phyloP scores from a whole-genome alignment of 2,797 vertebrate genomes.

The Spondyliosoma cantharus region DNA sequence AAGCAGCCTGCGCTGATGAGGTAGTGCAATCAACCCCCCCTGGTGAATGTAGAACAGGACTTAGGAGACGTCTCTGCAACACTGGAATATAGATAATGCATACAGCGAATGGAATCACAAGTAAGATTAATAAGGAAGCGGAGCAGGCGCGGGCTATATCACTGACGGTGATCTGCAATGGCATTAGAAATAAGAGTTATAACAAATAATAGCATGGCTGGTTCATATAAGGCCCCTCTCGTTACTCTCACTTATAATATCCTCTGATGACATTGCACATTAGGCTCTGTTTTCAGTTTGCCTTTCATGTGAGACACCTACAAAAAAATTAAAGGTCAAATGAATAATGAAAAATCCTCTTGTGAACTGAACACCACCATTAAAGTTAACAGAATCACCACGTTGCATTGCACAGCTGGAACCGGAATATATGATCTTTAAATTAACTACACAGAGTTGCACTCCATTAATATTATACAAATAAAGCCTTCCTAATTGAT shows the following conservation, averaged over 20 bases:
- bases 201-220: not conserved
- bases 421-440: slow-evolving; percentile 73
- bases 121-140: slow-evolving; percentile 35
- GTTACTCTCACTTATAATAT: slow-evolving; percentile 6
- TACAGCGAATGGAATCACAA: slow-evolving; percentile 28
- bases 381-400: slow-evolving; percentile 22
- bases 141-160: slow-evolving; percentile 8
- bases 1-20: slow-evolving; percentile 31
- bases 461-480: slow-evolving; percentile 77
- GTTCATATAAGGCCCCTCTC: not conserved
- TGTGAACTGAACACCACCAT: slow-evolving; percentile 22
- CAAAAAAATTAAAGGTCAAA: slow-evolving; percentile 33
- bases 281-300: not conserved
- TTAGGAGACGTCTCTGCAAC: slow-evolving; percentile 28
- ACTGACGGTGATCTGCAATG: slow-evolving; percentile 27
- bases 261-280: not conserved
- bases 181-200: not conserved
- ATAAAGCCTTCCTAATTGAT: slow-evolving; percentile 82
- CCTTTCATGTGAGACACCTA: not conserved
- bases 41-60: slow-evolving; percentile 28
- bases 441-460: slow-evolving; percentile 73
- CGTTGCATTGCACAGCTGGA: slow-evolving; percentile 49
- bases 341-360: slow-evolving; percentile 30
- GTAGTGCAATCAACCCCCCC: slow-evolving; percentile 51
- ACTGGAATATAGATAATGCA: slow-evolving; percentile 36